Evolutionary conservation across 2,797 vertebrate genomes (phyloP), one percentile per base, ranked within the genome.

Genomic region (Ptychobarbus kaznakovi): DNA sequence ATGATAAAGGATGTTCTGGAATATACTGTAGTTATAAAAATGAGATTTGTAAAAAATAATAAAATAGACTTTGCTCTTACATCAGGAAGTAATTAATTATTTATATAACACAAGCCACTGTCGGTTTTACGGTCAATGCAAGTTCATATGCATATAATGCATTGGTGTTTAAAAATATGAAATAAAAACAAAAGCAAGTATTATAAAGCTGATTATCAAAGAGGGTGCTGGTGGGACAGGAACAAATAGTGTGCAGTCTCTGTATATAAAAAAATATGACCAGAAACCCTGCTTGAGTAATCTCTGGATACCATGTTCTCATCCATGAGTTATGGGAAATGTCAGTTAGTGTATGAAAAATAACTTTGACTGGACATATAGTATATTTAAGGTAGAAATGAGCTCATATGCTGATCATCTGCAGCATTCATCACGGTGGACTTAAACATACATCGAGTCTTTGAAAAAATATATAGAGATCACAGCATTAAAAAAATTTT

Each of bases 51-150:
- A 89, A 76, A 81, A 84, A 84, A 77, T 88, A 75, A 73, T 86
- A 90, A 87, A 90, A 90, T 84, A 90, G 87, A 86, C 80, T 87
- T 83, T 81, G 72, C 73, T 87, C 58, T 88, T 75, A 74, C 25
- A 87, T 80, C 56, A 81, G 66, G 76, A 75, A 61, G 53, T 74
- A 75, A 42, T 25, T 22, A 49, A 85, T 82, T 73, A 76, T 76
- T 81, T 79, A 80, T 88, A 68, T 69, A 76, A 58, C 73, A 44
- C n/a, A 66, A 69, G 49, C 35, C 61, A 22, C 20, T 53, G n/a
- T 69, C 72, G 76, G 58, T 53, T 66, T 18, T 35, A 28, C 25
- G 20, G 49, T 15, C 49, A 44, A 56, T 58, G 22, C 42, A 49
- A 12, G 58, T 58, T 77, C 28, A 13, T 40, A 58, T n/a, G 66